Base-by-base conservation (phyloP, 2,888 invertebrate genomes). In the Lasius fuliginosus region DNA sequence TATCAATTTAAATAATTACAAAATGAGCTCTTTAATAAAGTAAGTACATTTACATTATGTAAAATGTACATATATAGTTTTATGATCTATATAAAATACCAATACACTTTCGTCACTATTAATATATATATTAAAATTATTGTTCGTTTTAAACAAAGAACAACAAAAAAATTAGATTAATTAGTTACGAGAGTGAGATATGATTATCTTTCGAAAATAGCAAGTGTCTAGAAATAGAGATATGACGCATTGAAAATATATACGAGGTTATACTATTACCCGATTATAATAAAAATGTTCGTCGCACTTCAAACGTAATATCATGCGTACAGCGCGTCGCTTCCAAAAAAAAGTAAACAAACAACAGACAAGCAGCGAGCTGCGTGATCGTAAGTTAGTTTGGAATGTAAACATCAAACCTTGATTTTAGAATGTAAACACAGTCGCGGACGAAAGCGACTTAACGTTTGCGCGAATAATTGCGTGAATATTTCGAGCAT, bases 381-480 rank as follows among this genome's bases (percentile, higher is more conserved):
- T 62, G n/a, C 15, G 60, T 46, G 42, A 40, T 65, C 65, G 36
- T 65, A 67, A 67, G 67, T 67, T 76, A 67, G 76, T 65, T 53
- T 12, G 23, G 4, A 27, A 27, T 40, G 12, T 56, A 53, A 67
- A 49, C 67, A 76, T 49, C 6, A n/a, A n/a, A n/a, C 56, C 67
- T 76, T 27, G 67, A 53, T 65, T 65, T 53, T 12, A 11, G 4
- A 27, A 27, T 27, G 8, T 40, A 67, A 67, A 49, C 67, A 76
- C 67, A 40, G 18, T 40, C n/a, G 53, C 27, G 36, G 18, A 53
- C 27, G 40, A 67, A 53, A 53, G 76, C 56, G 53, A 27, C 3
- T 46, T 23, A 8, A 40, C 40, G 8, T n/a, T 40, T 11, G 40
- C 58, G 40, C 36, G 46, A 75, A 12, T 30, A 56, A 36, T 60